Conservation (phyloP, 64 coral and sea anemone genomes). For the Actinia tenebrosa region DNA sequence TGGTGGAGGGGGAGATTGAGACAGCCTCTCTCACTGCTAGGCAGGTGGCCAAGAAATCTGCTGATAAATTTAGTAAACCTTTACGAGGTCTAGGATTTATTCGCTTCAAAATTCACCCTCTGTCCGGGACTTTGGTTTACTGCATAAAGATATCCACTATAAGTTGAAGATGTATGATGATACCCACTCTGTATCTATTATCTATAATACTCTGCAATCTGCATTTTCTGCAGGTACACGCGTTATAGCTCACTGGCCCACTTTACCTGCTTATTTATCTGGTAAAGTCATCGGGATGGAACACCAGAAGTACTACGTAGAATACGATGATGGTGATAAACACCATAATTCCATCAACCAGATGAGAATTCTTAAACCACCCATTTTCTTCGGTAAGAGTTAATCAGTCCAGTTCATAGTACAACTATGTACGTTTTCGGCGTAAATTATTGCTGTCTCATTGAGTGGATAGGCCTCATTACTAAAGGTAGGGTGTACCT, state of each 20-base stretch:
- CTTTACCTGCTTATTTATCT: conserved; percentile 79
- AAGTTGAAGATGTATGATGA: background rate
- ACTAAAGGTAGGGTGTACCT: too few species aligned
- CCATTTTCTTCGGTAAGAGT: conserved; percentile 92
- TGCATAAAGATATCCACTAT: too few species aligned
- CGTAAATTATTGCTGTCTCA: too few species aligned
- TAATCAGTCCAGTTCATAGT: background rate
- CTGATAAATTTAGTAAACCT: too few species aligned
- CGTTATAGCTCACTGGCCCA: conserved; percentile 94
- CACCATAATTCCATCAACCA: conserved; percentile 79
- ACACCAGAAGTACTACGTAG: conserved; percentile 87
- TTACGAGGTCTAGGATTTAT: too few species aligned
- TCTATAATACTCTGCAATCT: background rate
- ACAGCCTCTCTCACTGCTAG: too few species aligned
- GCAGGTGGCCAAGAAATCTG: too few species aligned
- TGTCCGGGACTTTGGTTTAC: too few species aligned
- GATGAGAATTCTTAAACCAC: conserved; percentile 90
- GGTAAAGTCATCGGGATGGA: conserved; percentile 81
- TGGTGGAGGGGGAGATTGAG: too few species aligned
- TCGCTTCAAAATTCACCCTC: too few species aligned
- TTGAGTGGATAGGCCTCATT: too few species aligned
- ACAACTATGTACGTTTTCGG: too few species aligned
- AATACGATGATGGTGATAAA: conserved; percentile 97
- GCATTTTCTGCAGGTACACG: conserved; percentile 46
- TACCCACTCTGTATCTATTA: background rate